Evolutionary conservation across 2,888 invertebrate species (phyloP), one percentile per base, ranked within the genome.

Genomic region (Papilio protenor): DNA sequence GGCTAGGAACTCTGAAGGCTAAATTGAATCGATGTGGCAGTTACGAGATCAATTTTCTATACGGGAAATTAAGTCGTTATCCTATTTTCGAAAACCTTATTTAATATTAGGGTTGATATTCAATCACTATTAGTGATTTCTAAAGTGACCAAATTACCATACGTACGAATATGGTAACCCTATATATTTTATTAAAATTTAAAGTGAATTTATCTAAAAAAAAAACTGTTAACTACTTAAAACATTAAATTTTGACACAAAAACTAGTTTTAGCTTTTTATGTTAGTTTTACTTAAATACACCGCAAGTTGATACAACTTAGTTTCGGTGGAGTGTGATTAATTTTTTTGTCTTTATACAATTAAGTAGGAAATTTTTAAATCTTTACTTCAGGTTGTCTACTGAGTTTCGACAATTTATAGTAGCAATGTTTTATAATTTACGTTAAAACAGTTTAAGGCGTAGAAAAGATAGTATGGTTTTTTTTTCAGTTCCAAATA

Each of bases 361-460:
- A 14, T 71, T 76, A 71, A 76, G 76, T 73, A 73, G 76, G 45
- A 52, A 61, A 72, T 72, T 76, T 64, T 76, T 40, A 2, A 64
- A 66, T 59, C 52, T 72, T 73, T 47, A 59, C 71, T 45, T 61
- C 70, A 40, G 49, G 71, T 75, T 76, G 76, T 72, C 72, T 59
- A 77, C 64, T 40, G 66, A 40, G 45, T 66, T 73, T 75, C 69
- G 16, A 55, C 55, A 45, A 75, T 75, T 66, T 18, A 47, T 27
- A 40, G 33, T 40, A 40, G 55, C n/a, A 55, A 55, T 52, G 12
- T 61, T 66, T 75, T 52, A 33, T 72, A 12, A 33, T 55, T 69
- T 66, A 66, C 40, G 10, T 33, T 40, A 21, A 45, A 45, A 21
- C n/a, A 3, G 27, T 64, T 64, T 33, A 18, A 3, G 27, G 0